phyloP scores from a whole-genome alignment of 2,888 invertebrate species.

The Dryadula phaetusa region DNA sequence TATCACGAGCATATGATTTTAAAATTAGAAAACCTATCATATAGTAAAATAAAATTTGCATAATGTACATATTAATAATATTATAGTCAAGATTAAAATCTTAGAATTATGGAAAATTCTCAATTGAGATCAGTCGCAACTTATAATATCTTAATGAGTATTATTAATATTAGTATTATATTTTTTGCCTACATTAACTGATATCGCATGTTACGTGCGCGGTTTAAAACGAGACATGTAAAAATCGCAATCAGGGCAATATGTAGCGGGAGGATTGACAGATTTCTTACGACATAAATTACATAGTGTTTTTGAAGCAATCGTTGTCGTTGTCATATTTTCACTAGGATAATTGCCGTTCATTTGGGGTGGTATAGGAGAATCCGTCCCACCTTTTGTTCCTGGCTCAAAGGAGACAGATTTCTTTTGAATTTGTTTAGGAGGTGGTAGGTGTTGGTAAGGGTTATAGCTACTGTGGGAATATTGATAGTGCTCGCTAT shows the following conservation, averaged over 20 bases:
- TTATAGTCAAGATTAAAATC: constrained; percentile 9
- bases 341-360: constrained; percentile 64
- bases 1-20: constrained; percentile 15
- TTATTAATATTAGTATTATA: constrained; percentile 14
- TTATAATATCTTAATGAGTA: constrained; percentile 43
- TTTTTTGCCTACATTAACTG: constrained; percentile 7
- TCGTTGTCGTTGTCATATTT: constrained; percentile 58
- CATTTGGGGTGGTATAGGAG: constrained; percentile 74
- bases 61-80: not conserved
- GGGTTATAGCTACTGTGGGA: constrained; percentile 76
- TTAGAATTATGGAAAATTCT: constrained; percentile 51
- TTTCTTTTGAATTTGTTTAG: constrained; percentile 87
- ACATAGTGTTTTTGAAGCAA: constrained; percentile 87
- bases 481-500: constrained; percentile 65
- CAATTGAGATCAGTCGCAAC: constrained; percentile 70
- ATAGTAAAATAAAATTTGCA: constrained; percentile 15
- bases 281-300: constrained; percentile 94
- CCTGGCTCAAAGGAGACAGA: constrained; percentile 89
- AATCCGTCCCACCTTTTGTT: constrained; percentile 87
- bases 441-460: constrained; percentile 86
- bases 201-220: constrained; percentile 71
- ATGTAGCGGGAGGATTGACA: constrained; percentile 90
- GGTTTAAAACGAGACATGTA: constrained; percentile 94
- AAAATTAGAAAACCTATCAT: not conserved
- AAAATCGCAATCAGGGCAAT: constrained; percentile 96